phyloP scores from a whole-genome alignment of 2,888 invertebrate species.

The Agrochola lychnidis region DNA sequence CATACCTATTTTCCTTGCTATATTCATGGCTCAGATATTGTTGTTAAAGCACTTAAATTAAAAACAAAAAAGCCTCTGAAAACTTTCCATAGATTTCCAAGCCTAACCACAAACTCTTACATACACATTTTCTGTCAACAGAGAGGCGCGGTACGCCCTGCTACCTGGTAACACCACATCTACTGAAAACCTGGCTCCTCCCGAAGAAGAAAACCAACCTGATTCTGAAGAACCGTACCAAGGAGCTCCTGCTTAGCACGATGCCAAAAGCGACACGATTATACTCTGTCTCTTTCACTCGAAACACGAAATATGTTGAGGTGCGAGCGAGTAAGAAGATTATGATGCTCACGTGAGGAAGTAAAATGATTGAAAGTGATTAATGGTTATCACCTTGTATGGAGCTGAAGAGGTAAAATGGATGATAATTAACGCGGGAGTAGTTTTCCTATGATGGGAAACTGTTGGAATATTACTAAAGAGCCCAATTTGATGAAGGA shows the following conservation, averaged over 20 bases:
- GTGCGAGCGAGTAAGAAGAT: slow-evolving; percentile 31
- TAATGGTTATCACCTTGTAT: background rate
- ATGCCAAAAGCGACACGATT: slow-evolving; percentile 4
- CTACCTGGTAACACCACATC: slow-evolving; percentile 77
- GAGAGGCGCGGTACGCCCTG: slow-evolving; percentile 80
- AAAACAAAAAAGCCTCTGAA: background rate
- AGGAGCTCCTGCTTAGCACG: slow-evolving; percentile 72
- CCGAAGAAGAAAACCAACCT: slow-evolving; percentile 53
- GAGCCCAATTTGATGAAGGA: slow-evolving; percentile 16
- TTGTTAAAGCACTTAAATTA: background rate
- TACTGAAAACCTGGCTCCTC: slow-evolving; percentile 64
- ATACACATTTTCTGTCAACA: slow-evolving; percentile 67
- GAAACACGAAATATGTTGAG: background rate
- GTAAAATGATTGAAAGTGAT: background rate
- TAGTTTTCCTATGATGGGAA: background rate
- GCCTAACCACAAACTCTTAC: background rate
- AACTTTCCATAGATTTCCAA: background rate
- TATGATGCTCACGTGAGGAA: background rate
- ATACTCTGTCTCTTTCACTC: slow-evolving; percentile 11
- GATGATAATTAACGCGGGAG: background rate
- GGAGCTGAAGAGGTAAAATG: background rate
- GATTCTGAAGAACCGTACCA: slow-evolving; percentile 73
- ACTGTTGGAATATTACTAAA: slow-evolving; percentile 8
- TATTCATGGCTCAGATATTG: too few species aligned
- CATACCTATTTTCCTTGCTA: too few species aligned